A percentile compares a stretch with the other conserved stretches of the same genome.
Conservation (phyloP, 2,797 vertebrate species). For the Coreius guichenoti region DNA sequence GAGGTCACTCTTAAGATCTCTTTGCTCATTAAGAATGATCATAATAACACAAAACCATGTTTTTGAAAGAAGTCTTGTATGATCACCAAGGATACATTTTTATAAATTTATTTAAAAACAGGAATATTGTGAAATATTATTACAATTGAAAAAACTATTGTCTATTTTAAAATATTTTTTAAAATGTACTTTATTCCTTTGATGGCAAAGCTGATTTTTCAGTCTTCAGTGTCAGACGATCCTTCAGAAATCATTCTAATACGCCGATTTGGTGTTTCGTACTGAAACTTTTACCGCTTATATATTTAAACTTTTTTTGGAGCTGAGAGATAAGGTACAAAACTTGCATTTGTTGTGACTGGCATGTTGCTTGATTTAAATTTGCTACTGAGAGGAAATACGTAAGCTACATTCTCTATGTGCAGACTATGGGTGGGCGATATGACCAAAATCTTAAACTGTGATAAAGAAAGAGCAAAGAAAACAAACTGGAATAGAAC, state of each 20-base stretch:
- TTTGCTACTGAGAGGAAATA: background rate
- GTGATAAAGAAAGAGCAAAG: too few species aligned
- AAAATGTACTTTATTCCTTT: background rate
- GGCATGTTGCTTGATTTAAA: background rate
- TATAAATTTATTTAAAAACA: background rate
- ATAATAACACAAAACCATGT: background rate
- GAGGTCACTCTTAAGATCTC: background rate
- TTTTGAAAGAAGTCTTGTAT: background rate
- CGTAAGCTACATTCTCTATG: background rate
- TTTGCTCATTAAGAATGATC: background rate
- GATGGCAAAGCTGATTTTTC: background rate
- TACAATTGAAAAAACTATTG: background rate
- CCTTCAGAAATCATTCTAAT: background rate
- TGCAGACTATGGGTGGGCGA: background rate
- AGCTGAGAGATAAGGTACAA: background rate
- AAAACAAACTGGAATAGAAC: too few species aligned
- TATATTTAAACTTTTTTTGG: background rate
- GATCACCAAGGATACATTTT: background rate
- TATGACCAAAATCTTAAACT: too few species aligned
- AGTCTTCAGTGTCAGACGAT: background rate
- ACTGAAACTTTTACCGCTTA: background rate
- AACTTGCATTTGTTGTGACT: background rate
- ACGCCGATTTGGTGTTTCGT: background rate
- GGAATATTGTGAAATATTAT: background rate
- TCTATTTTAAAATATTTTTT: background rate